These are phyloP conservation scores for Toxotes chatareus DNA, from an alignment of 2,113 vertebrate genomes.

Conservation along the genomic window DNA sequence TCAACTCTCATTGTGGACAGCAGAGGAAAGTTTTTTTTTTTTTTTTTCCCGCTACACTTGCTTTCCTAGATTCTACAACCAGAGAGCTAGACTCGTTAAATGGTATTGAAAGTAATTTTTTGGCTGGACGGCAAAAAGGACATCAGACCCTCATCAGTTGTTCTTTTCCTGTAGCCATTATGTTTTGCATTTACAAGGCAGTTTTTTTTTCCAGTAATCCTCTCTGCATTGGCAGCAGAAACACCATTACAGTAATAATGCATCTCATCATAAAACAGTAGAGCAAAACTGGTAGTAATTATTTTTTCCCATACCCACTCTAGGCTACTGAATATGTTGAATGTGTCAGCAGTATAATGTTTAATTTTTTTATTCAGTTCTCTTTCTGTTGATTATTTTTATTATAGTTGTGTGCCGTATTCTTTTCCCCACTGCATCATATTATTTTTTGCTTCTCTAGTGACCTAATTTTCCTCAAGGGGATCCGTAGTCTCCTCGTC, in stretches of 20 bases:
- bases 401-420: not conserved
- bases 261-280: constrained; percentile 27
- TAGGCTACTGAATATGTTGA: not conserved
- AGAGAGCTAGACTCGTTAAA: too few relatives aligned
- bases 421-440: not conserved
- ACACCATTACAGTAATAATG: not conserved
- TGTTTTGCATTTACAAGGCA: constrained; percentile 1
- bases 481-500: not conserved
- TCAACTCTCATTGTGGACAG: too few relatives aligned
- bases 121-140: too few relatives aligned
- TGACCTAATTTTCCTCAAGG: constrained; percentile 41
- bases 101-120: too few relatives aligned
- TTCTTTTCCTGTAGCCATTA: not conserved
- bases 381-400: not conserved
- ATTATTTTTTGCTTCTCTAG: constrained; percentile 15
- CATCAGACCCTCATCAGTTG: too few relatives aligned
- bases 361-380: not conserved
- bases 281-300: not conserved
- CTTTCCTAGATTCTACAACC: too few relatives aligned
- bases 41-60: too few relatives aligned
- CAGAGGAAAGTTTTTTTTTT: too few relatives aligned
- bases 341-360: not conserved
- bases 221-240: constrained; percentile 5
- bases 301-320: not conserved
- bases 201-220: not conserved